Evolutionary conservation across 2,888 invertebrate species (phyloP), one percentile per base, ranked within the genome.

Genomic region (Chalcosyrphus nemorum): DNA sequence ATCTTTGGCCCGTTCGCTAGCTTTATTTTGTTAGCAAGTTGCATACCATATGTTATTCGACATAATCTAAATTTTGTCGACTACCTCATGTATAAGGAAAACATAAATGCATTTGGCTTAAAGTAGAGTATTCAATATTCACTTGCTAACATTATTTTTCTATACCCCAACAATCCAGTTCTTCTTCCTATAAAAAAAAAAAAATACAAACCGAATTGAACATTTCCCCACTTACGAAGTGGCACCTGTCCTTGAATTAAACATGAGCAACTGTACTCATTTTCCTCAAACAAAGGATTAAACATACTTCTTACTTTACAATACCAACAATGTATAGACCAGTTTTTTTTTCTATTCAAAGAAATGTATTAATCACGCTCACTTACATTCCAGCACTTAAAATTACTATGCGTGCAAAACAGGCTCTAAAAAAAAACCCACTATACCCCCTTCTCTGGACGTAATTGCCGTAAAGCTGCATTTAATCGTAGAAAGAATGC

Each of bases 401-500:
- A 78, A 63, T 63, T 52, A 54, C 66, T 50, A 52, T 82, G 72
- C 82, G 68, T 77, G 72, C 61, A 41, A 13, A 74, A 43, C 13
- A 41, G 38, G 41, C 41, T 2, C 24, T 24, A 3, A 9, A 5
- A 19, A 7, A 77, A 63, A 63, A 17, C n/a, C n/a, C n/a, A n/a
- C n/a, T n/a, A 6, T 27, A 54, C 21, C 13, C 56, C n/a, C 9
- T 38, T 43, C 38, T 52, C 11, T 52, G 47, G 57, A 70, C 54
- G 50, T 78, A 78, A 84, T 78, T 78, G 84, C 84, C 78, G 78
- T 84, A 74, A 84, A 84, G 78, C 56, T 74, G 74, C 78, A 65
- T 76, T 71, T 65, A 71, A 71, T 59, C 65, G 71, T n/a, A 13
- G 21, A 71, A 76, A 78, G 47, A 29, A 70, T 56, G 70, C 56